phyloP scores from a whole-genome alignment of 2,113 vertebrate species.

The Embiotoca jacksoni region DNA sequence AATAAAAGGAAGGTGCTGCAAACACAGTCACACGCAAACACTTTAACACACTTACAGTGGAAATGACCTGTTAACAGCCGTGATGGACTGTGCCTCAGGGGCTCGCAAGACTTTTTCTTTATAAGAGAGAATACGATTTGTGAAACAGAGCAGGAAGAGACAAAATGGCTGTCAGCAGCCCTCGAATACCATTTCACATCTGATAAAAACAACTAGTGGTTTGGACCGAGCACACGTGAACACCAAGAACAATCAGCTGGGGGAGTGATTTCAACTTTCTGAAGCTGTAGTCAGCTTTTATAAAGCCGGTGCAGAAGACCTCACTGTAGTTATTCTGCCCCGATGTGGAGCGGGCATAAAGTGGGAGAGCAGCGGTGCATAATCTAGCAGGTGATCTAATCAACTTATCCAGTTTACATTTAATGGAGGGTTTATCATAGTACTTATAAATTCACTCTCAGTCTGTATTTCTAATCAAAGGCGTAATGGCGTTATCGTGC shows the following conservation, averaged over 20 bases:
- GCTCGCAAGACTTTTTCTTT: slow-evolving; percentile 23
- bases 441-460: neutral
- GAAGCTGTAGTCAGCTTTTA: slow-evolving; percentile 22
- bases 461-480: neutral
- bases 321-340: neutral
- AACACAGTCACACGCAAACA: neutral
- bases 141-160: slow-evolving; percentile 29
- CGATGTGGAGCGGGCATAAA: neutral
- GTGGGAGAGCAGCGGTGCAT: neutral
- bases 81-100: slow-evolving; percentile 38
- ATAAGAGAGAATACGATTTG: neutral
- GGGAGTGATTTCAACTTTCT: neutral
- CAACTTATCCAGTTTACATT: neutral
- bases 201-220: neutral
- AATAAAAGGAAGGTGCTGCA: neutral
- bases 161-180: slow-evolving; percentile 14
- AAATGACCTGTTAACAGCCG: slow-evolving; percentile 34
- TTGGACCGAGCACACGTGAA: neutral
- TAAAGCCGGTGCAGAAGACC: neutral
- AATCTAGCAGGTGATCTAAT: slow-evolving; percentile 30
- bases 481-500: neutral
- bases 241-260: slow-evolving; percentile 22
- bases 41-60: neutral
- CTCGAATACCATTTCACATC: slow-evolving; percentile 37
- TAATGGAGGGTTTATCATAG: slow-evolving; percentile 7